These are phyloP conservation scores for Drosophila varians DNA, from an alignment of 1,140 invertebrate genomes.

Conservation along the genomic window DNA sequence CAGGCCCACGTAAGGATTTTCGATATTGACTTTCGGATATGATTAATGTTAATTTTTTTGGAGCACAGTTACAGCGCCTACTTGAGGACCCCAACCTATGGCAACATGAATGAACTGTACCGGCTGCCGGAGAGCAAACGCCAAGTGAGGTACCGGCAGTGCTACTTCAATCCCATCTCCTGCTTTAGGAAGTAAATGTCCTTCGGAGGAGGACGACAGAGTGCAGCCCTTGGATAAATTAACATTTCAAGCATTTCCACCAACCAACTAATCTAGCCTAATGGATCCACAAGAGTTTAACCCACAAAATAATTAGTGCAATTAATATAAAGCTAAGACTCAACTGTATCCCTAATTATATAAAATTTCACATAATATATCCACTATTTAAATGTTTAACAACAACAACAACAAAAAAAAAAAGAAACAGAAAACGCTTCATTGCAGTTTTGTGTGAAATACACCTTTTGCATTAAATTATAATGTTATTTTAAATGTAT, in stretches of 20 bases:
- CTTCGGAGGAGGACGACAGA: no score
- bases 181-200: slow-evolving; percentile 88
- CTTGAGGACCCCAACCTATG: slow-evolving; percentile 64
- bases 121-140: slow-evolving; percentile 80
- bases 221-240: slow-evolving; percentile 52
- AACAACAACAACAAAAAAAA: no score
- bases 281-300: slow-evolving; percentile 25
- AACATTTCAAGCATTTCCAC: slow-evolving; percentile 61
- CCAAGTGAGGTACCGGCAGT: slow-evolving; percentile 85
- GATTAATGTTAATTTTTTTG: background rate
- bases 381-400: slow-evolving; percentile 65
- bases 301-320: slow-evolving; percentile 61
- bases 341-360: slow-evolving; percentile 35
- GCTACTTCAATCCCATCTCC: slow-evolving; percentile 89
- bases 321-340: slow-evolving; percentile 73
- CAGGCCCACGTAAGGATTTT: slow-evolving; percentile 63
- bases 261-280: slow-evolving; percentile 20
- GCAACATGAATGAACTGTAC: slow-evolving; percentile 71
- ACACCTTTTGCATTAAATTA: slow-evolving; percentile 15
- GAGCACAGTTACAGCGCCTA: slow-evolving; percentile 61
- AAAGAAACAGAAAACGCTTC: slow-evolving; percentile 56
- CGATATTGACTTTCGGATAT: background rate
- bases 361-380: slow-evolving; percentile 6
- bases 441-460: slow-evolving; percentile 65
- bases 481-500: slow-evolving; percentile 5